phyloP scores from a whole-genome alignment of 2,797 vertebrate genomes.

The Lagorchestes hirsutus region DNA sequence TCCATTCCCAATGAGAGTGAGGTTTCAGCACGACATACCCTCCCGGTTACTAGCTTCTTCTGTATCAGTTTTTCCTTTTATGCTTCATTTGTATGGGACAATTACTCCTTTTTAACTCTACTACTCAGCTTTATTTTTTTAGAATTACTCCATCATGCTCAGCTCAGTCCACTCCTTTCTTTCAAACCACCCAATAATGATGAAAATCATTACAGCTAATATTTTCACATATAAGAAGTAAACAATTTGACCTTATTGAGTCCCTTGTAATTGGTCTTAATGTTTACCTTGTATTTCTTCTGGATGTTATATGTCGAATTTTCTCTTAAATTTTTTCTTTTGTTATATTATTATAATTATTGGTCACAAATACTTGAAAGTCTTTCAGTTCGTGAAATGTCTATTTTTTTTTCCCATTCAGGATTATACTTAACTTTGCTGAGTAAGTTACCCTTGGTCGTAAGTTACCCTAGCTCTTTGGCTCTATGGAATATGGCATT shows the following conservation, averaged over 20 bases:
- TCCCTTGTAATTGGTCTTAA: not conserved
- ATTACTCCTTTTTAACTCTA: not conserved
- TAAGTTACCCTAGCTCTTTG: not conserved
- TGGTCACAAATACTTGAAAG: not conserved
- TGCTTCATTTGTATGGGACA: not conserved
- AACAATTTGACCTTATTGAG: not conserved
- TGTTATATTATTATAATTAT: too few relatives aligned
- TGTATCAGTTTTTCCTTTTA: not conserved
- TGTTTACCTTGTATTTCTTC: not conserved
- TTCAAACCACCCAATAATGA: not conserved
- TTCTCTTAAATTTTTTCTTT: not conserved
- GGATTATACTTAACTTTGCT: not conserved
- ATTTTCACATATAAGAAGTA: not conserved
- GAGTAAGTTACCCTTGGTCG: not conserved
- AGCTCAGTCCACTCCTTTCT: not conserved
- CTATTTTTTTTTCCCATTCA: not conserved
- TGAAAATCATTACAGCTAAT: not conserved
- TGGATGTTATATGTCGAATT: not conserved
- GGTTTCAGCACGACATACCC: not conserved
- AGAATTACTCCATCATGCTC: not conserved
- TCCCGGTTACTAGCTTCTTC: not conserved
- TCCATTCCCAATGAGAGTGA: not conserved
- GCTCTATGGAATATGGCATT: not conserved
- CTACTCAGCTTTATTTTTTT: not conserved
- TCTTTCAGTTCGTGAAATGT: not conserved